Conservation (phyloP, 2,888 invertebrate genomes). For the Catonia carolina region DNA sequence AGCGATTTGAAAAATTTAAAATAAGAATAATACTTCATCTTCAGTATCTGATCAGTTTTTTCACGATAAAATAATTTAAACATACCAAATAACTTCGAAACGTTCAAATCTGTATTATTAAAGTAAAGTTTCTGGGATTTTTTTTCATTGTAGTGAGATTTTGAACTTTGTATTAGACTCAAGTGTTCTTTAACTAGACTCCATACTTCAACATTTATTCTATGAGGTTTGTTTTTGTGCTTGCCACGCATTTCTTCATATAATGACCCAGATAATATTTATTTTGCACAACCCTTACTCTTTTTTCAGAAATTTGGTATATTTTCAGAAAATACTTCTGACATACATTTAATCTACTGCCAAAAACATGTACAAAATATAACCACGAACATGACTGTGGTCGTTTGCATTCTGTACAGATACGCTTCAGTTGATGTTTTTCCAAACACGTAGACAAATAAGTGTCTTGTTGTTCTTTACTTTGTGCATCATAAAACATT, state of each 20-base stretch:
- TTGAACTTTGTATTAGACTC: constrained; percentile 3
- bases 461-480: too few relatives aligned
- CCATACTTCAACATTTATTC: not conserved
- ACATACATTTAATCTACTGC: not conserved
- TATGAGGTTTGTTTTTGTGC: not conserved
- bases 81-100: not conserved
- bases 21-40: constrained; percentile 3
- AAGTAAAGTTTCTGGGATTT: constrained; percentile 3
- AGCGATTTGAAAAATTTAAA: not conserved
- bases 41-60: constrained; percentile 2
- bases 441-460: too few relatives aligned
- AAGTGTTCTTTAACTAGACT: not conserved
- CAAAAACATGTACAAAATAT: not conserved
- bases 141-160: constrained; percentile 1
- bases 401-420: constrained; percentile 1
- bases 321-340: constrained; percentile 3
- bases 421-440: not conserved
- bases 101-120: constrained; percentile 1
- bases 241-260: not conserved
- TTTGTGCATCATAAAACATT: too few relatives aligned
- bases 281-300: constrained; percentile 1
- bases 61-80: constrained; percentile 3
- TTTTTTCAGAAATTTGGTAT: constrained; percentile 2
- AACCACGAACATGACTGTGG: not conserved
- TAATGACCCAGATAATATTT: constrained; percentile 3